A percentile compares a stretch with the other conserved stretches of the same genome.
Conservation (phyloP, 2,888 invertebrate species). For the Nemoura dubitans region DNA sequence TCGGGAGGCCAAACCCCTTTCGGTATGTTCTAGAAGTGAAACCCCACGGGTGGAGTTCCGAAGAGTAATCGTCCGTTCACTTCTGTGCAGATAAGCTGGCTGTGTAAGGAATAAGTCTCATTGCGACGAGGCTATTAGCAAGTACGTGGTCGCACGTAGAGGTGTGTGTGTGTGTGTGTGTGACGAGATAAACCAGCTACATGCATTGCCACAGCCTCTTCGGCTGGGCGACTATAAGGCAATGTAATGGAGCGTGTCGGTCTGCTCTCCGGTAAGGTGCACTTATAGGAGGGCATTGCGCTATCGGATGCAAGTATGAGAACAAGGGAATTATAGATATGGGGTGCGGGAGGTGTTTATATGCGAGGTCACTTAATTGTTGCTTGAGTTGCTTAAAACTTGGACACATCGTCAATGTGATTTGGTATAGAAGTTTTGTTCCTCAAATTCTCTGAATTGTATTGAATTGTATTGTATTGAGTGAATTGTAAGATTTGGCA, state of each 20-base stretch:
- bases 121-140: conserved; percentile 26
- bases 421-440: too few relatives aligned
- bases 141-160: conserved; percentile 26
- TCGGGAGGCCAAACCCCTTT: not conserved
- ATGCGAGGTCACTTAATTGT: too few relatives aligned
- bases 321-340: too few relatives aligned
- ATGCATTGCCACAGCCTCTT: not conserved
- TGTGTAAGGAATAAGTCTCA: not conserved
- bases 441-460: too few relatives aligned
- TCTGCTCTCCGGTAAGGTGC: not conserved
- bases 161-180: not conserved
- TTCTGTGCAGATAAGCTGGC: conserved; percentile 13
- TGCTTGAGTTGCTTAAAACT: too few relatives aligned
- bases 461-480: too few relatives aligned
- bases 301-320: too few relatives aligned
- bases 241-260: not conserved
- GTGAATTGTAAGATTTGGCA: too few relatives aligned
- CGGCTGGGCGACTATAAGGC: not conserved
- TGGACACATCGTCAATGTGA: too few relatives aligned
- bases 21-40: not conserved
- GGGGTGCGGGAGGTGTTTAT: too few relatives aligned
- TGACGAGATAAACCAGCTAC: not conserved
- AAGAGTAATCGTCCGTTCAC: conserved; percentile 15
- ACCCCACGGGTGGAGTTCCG: conserved; percentile 3
- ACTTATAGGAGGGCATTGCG: not conserved